A percentile compares a stretch with the other conserved stretches of the same genome.
phyloP scores from a whole-genome alignment of 1,140 invertebrate genomes.

The Lamellibrachia luymesi region DNA sequence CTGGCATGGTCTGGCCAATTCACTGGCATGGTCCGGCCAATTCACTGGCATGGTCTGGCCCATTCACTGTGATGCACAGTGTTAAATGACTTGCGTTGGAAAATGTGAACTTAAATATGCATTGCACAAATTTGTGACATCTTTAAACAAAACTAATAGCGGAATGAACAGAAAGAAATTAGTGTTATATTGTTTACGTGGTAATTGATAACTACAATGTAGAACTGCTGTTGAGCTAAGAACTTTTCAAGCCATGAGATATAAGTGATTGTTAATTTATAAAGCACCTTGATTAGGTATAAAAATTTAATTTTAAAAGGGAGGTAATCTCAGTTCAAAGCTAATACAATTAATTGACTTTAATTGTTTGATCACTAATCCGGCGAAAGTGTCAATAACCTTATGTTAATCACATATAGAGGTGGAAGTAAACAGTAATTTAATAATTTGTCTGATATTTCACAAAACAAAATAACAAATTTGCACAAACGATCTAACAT shows the following conservation, averaged over 20 bases:
- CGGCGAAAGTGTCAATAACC: no score
- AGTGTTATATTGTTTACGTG: neutral
- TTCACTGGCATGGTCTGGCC: no score
- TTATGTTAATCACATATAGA: no score
- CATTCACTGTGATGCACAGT: neutral
- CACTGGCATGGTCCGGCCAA: no score
- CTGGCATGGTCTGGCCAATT: no score
- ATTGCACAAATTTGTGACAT: neutral
- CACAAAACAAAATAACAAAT: no score
- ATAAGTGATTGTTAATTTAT: neutral
- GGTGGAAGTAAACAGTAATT: no score
- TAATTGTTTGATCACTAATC: no score
- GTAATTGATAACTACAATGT: neutral
- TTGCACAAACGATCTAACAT: neutral
- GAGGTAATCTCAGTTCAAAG: neutral
- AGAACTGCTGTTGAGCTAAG: neutral
- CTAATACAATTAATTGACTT: neutral
- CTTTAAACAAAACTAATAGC: neutral
- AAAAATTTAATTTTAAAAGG: neutral
- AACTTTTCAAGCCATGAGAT: neutral
- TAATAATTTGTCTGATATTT: no score
- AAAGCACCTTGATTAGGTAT: neutral
- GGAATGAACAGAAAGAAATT: neutral
- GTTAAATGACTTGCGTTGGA: neutral
- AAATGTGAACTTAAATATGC: neutral